A percentile compares a stretch with the other conserved stretches of the same genome.
These are phyloP conservation scores for Brachyrhaphis roseni DNA, from an alignment of 2,797 vertebrate genomes.

Conservation along the genomic window DNA sequence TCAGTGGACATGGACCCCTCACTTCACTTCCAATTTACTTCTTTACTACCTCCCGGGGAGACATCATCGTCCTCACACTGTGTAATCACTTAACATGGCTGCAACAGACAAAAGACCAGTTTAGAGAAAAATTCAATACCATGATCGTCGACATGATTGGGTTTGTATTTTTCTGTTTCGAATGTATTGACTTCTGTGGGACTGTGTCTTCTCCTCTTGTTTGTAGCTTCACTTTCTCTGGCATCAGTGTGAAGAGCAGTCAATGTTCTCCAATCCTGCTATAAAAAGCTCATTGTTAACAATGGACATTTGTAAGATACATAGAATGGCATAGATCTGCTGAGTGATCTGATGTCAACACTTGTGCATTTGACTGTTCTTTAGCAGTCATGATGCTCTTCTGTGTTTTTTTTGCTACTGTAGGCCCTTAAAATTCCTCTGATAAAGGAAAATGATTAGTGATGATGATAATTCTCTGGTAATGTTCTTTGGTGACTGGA, in stretches of 20 bases:
- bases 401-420: too few species aligned
- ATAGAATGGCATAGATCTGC: not conserved
- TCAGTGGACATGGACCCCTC: constrained; percentile 65
- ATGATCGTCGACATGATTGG: constrained; percentile 58
- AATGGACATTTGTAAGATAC: not conserved
- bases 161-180: constrained; percentile 22
- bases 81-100: constrained; percentile 58
- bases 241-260: not conserved
- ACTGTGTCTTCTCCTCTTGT: constrained; percentile 10
- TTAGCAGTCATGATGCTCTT: too few species aligned
- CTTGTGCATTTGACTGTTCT: not conserved
- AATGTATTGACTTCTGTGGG: constrained; percentile 36
- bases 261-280: not conserved
- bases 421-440: too few species aligned
- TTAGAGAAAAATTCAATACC: constrained; percentile 57
- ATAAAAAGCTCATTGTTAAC: constrained; percentile 11
- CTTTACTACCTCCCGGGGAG: constrained; percentile 69
- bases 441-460: too few species aligned
- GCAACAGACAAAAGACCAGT: constrained; percentile 48
- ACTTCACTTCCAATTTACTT: constrained; percentile 77
- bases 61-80: constrained; percentile 62
- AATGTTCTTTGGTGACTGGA: too few species aligned
- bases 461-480: too few species aligned
- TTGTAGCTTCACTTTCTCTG: not conserved
- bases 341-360: not conserved